A percentile compares a stretch with the other conserved stretches of the same genome.
Evolutionary conservation across 2,113 vertebrate genomes (phyloP).

Genomic region (Leptosomus discolor): DNA sequence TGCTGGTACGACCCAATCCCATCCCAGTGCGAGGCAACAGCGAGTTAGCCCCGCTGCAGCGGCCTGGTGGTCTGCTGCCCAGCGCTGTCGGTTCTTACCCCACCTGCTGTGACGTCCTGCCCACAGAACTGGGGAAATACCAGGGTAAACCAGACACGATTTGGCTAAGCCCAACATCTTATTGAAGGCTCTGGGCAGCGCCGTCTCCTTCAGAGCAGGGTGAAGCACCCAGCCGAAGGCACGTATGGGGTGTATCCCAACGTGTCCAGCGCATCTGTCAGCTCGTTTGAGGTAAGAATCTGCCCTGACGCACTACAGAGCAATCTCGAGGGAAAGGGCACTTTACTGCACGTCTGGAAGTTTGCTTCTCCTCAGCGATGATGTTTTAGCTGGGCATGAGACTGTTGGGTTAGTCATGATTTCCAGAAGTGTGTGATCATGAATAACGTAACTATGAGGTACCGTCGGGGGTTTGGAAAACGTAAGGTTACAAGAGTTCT

Average conservation of each 20-base stretch:
- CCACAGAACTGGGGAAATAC: not conserved
- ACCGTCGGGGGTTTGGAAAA: not conserved
- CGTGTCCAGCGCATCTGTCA: too few species aligned
- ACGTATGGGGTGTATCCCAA: accelerated
- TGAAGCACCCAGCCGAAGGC: not conserved
- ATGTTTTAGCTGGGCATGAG: not conserved
- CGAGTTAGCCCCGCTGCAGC: too few species aligned
- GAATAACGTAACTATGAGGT: not conserved
- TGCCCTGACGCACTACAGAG: not conserved
- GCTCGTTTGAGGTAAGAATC: not conserved
- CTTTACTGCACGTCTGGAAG: not conserved
- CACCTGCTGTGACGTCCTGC: accelerated
- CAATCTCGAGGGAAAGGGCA: not conserved
- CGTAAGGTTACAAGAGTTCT: not conserved
- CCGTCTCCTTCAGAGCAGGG: not conserved
- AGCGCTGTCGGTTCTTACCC: not conserved
- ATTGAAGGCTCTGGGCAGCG: not conserved
- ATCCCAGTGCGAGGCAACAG: accelerated
- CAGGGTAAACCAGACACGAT: not conserved
- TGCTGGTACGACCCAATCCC: accelerated
- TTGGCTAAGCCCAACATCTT: not conserved
- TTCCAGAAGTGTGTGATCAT: not conserved
- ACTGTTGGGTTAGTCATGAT: not conserved
- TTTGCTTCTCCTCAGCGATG: not conserved
- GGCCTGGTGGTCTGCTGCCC: accelerated